A percentile compares a stretch with the other conserved stretches of the same genome.
phyloP scores from a whole-genome alignment of 2,113 vertebrate species.

The Miniopterus natalensis region DNA sequence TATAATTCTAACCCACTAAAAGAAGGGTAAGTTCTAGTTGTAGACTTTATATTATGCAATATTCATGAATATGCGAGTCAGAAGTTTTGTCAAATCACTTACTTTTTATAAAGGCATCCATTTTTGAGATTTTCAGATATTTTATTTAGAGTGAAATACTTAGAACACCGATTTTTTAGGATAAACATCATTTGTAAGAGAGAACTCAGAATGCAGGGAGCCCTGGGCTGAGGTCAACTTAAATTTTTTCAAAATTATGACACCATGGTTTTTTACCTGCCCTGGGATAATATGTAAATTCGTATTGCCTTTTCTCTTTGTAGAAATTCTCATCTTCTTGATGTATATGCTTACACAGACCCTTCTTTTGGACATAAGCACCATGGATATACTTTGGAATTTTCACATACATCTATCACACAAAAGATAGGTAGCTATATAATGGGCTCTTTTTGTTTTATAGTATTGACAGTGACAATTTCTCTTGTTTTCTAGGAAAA shows the following conservation, averaged over 20 bases:
- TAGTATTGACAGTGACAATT: conserved; percentile 91
- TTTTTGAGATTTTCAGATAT: conserved; percentile 4
- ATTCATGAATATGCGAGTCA: background rate
- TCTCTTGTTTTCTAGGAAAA: conserved; percentile 91
- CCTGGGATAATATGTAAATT: conserved; percentile 91
- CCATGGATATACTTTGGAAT: conserved; percentile 91
- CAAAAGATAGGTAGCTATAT: background rate
- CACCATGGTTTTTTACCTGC: conserved; percentile 91
- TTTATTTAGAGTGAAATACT: conserved; percentile 59
- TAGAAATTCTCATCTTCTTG: conserved; percentile 94
- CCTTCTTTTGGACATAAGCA: conserved; percentile 92
- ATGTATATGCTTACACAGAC: conserved; percentile 91
- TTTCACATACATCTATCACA: conserved; percentile 87
- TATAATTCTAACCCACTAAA: background rate
- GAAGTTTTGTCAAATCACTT: background rate
- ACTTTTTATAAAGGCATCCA: background rate
- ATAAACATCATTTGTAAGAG: conserved; percentile 90
- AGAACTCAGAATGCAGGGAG: conserved; percentile 91
- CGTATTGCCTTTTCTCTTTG: conserved; percentile 93
- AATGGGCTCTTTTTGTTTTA: conserved; percentile 86
- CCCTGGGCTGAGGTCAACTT: conserved; percentile 90
- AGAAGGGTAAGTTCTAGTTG: background rate
- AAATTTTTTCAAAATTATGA: conserved; percentile 90
- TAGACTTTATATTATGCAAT: background rate
- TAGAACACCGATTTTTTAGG: conserved; percentile 93